Evolutionary conservation across 1,140 invertebrate species (phyloP), one percentile per base, ranked within the genome.

Genomic region (Diorhabda elongata): DNA sequence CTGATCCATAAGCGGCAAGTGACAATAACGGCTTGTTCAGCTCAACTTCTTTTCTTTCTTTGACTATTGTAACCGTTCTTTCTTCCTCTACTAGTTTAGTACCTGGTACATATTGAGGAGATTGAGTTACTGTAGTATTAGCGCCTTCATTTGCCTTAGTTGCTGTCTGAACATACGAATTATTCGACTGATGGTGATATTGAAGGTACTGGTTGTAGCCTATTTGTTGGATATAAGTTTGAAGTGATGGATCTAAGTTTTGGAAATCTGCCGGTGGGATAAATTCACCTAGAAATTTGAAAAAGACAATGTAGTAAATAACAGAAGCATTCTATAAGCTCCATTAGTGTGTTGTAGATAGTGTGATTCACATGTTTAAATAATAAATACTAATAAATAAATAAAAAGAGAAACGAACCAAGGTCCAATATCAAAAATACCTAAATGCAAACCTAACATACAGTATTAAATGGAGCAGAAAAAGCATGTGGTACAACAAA

Each of bases 1-100:
- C 84, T 45, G 78, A 83, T 70, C 85, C 85, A 66, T 88, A 89
- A 47, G 75, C 73, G 68, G 86, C 87, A 52, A 88, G 76, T 42
- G 85, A 85, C 59, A 88, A 78, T n/a, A 78, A 66, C 5, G 75
- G 70, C 65, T 76, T 73, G 69, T 75, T 77, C 7, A 68, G 61
- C 61, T 62, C 5, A 61, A 72, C 42, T 42, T 59, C 26, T 4
- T 44, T 6, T 44, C 44, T 26, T 43, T 5, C 42, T 2, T n/a
- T 41, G n/a, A 58, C 42, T 57, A 42, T 57, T 26, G 47, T 58
- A 43, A 42, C 65, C 26, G 5, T 68, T 61, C 57, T n/a, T 11
- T 45, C 9, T 57, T 70, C 57, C 56, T 61, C 47, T 4, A 26
- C 8, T 42, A 41, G 11, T 60, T 60, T 59, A 26, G 26, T 60